These are phyloP conservation scores for Trachythela sp. DNA, from an alignment of 64 coral and sea anemone species.

Conservation along the genomic window DNA sequence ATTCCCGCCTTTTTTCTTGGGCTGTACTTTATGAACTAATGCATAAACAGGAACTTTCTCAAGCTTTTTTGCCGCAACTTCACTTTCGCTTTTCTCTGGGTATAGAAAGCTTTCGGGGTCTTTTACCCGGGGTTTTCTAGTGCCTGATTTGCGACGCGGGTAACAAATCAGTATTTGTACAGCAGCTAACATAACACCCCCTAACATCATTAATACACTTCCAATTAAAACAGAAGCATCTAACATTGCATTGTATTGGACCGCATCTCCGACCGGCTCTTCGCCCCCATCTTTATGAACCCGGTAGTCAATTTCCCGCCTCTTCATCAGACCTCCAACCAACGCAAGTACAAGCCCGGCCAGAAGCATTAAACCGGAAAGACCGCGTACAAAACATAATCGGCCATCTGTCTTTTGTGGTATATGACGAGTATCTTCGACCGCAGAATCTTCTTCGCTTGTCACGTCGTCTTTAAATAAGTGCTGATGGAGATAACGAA, in stretches of 20 bases:
- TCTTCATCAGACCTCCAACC: not conserved
- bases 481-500: slow-evolving; percentile 7
- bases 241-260: slow-evolving; percentile 16
- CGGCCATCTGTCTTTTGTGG: slow-evolving; percentile 12
- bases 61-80: not conserved
- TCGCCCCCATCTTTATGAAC: not conserved
- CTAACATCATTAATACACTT: slow-evolving; percentile 1
- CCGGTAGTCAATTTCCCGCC: not conserved
- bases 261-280: not conserved
- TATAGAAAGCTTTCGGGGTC: not conserved
- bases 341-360: not conserved
- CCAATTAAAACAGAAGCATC: not conserved
- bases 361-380: slow-evolving; percentile 4
- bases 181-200: not conserved
- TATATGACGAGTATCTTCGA: not conserved
- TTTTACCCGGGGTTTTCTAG: not conserved
- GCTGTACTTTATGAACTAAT: slow-evolving; percentile 9
- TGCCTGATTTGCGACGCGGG: not conserved
- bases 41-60: slow-evolving; percentile 18
- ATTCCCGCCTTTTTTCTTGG: slow-evolving; percentile 10
- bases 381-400: not conserved
- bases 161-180: slow-evolving; percentile 14
- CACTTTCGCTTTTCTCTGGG: slow-evolving; percentile 7
- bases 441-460: not conserved
- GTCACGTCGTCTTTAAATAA: slow-evolving; percentile 1